phyloP scores from a whole-genome alignment of 2,113 vertebrate genomes.

The Cheirogaleus medius region DNA sequence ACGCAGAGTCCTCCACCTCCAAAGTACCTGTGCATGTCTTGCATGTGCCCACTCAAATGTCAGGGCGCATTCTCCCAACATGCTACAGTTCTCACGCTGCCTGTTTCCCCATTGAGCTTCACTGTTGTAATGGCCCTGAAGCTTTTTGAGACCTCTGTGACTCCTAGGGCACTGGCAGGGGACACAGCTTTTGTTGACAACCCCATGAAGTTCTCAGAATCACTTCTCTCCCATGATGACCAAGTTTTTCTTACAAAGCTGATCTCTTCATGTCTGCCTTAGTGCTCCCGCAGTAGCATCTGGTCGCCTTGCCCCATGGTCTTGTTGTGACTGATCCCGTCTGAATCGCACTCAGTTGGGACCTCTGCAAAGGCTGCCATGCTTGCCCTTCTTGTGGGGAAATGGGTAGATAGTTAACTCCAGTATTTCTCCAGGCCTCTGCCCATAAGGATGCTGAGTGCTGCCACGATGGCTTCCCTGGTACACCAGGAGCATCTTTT shows the following conservation, averaged over 20 bases:
- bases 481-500: too few species aligned
- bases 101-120: not conserved
- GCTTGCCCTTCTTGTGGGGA: not conserved
- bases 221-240: not conserved
- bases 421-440: not conserved
- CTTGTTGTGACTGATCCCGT: not conserved
- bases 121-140: too few species aligned
- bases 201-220: not conserved
- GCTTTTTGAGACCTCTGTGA: not conserved
- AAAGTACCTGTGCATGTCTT: not conserved
- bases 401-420: not conserved
- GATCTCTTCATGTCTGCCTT: not conserved
- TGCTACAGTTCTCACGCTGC: not conserved
- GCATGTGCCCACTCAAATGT: not conserved
- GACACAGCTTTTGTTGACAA: not conserved
- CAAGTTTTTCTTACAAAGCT: not conserved
- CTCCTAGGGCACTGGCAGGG: too few species aligned
- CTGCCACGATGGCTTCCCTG: not conserved
- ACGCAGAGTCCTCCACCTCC: not conserved
- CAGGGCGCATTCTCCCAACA: not conserved
- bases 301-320: not conserved
- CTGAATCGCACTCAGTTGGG: not conserved
- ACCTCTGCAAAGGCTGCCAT: not conserved
- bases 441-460: not conserved
- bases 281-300: not conserved